Base-by-base conservation (phyloP, 2,113 vertebrate genomes). In the Nestor notabilis region DNA sequence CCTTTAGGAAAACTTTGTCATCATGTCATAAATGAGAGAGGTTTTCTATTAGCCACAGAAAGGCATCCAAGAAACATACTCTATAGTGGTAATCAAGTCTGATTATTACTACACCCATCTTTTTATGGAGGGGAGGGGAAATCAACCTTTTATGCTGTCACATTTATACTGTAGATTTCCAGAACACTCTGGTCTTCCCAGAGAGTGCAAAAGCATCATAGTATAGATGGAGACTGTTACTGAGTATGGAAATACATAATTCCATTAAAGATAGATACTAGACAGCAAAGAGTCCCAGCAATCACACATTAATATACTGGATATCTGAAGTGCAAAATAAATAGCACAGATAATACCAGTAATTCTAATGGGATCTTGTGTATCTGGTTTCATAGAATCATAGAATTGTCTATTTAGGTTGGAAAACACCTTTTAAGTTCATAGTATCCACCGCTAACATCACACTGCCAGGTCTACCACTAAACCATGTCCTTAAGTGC, bases 1-100 rank as follows among this genome's bases (percentile, higher is more conserved):
- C 92, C 89, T 78, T 95, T 31, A 89, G 66, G 53, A 91, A 97
- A 96, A 91, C 83, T 95, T 87, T 93, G 77, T 55, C 74, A 72
- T 17, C 61, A 2, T 81, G 46, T 79, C 80, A 70, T 82, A 82
- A 74, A 95, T 35, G 65, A 93, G 53, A 70, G 75, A 55, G 25
- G 43, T 53, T 61, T 90, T 87, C 49, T 72, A 76, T 90, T 76
- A 95, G 49, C 27, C 94, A 76, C 69, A 90, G 35, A 61, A 83
- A 16, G 49, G 19, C 70, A 95, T 43, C 84, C 89, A 89, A 83
- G 50, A 85, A 80, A 50, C 47, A 46, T 4, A 53, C 39, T 56
- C 78, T 28, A 17, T 24, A 81, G 82, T 31, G 39, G 68, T 52
- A 75, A 66, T 66, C 63, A 47, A 69, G n/a, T 21, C 13, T 33